Percentiles rank a stretch among this genome's conserved stretches.
phyloP scores from a whole-genome alignment of 2,113 vertebrate genomes.

The Macquaria ambigua region DNA sequence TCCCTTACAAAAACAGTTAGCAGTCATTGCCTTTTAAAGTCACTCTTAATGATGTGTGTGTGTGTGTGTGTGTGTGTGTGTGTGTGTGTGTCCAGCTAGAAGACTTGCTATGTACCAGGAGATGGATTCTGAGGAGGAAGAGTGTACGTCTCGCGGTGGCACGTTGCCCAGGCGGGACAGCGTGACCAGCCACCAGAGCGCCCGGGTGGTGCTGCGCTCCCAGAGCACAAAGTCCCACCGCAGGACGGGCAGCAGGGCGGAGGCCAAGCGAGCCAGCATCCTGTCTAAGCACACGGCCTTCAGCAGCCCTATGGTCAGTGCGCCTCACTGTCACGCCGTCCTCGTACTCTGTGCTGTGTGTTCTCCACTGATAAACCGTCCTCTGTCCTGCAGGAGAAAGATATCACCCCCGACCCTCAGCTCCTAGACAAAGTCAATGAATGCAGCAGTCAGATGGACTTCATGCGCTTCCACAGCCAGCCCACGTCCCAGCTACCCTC shows the following conservation, averaged over 20 bases:
- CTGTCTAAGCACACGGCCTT: slow-evolving; percentile 96
- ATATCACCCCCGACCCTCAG: slow-evolving; percentile 94
- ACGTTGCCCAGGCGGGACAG: slow-evolving; percentile 89
- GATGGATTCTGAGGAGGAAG: slow-evolving; percentile 94
- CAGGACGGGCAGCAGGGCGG: slow-evolving; percentile 90
- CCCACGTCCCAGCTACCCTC: slow-evolving; percentile 88
- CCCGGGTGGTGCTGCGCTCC: slow-evolving; percentile 87
- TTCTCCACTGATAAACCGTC: slow-evolving; percentile 22
- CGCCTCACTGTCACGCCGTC: not conserved
- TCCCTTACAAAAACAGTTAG: not conserved
- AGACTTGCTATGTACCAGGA: slow-evolving; percentile 97
- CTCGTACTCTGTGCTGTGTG: not conserved
- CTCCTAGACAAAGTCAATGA: slow-evolving; percentile 95
- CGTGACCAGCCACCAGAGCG: slow-evolving; percentile 89
- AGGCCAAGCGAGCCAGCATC: slow-evolving; percentile 93
- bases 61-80: not conserved
- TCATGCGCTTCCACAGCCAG: slow-evolving; percentile 87
- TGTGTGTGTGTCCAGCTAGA: slow-evolving; percentile 80
- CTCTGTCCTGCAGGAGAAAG: slow-evolving; percentile 89
- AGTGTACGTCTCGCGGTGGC: slow-evolving; percentile 84
- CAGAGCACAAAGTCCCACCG: slow-evolving; percentile 94
- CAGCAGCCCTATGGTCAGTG: slow-evolving; percentile 97
- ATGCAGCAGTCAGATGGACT: slow-evolving; percentile 89
- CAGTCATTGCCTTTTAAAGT: not conserved
- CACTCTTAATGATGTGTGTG: not conserved